Percentiles rank a stretch among this genome's conserved stretches.
Evolutionary conservation across 2,888 invertebrate genomes (phyloP).

Genomic region (Iselma pallidipennis): DNA sequence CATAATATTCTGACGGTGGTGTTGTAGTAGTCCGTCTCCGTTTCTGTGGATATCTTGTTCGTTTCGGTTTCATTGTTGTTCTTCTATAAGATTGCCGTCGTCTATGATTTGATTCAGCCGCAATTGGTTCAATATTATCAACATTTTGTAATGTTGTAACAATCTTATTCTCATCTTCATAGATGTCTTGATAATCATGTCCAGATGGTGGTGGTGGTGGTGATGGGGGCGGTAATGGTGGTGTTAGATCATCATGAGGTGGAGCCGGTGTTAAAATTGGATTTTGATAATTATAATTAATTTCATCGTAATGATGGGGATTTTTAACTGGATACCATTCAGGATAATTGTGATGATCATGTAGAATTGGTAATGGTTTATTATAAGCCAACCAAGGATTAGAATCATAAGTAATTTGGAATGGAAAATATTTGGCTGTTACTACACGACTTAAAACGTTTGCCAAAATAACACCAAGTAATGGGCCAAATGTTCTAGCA

Average conservation of each 20-base stretch:
- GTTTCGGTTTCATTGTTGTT: slow-evolving; percentile 18
- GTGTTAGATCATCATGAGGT: slow-evolving; percentile 4
- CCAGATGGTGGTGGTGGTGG: background rate
- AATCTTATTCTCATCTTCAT: background rate
- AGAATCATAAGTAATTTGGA: slow-evolving; percentile 33
- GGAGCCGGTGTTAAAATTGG: slow-evolving; percentile 5
- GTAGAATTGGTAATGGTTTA: slow-evolving; percentile 21
- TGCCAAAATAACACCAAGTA: slow-evolving; percentile 37
- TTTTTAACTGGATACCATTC: slow-evolving; percentile 32
- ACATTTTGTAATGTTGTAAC: background rate
- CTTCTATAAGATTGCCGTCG: slow-evolving; percentile 13
- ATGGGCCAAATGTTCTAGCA: slow-evolving; percentile 28
- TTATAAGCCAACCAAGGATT: slow-evolving; percentile 31
- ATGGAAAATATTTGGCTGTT: slow-evolving; percentile 32
- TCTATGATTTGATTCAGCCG: slow-evolving; percentile 25
- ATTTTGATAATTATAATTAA: slow-evolving; percentile 1
- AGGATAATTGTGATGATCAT: slow-evolving; percentile 15
- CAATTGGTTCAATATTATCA: slow-evolving; percentile 20
- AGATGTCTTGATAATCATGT: background rate
- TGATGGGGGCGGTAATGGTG: slow-evolving; percentile 1
- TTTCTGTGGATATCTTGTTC: slow-evolving; percentile 30
- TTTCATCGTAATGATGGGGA: slow-evolving; percentile 13
- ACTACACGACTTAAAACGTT: slow-evolving; percentile 35
- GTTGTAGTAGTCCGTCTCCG: slow-evolving; percentile 28
- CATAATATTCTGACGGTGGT: slow-evolving; percentile 34